Percentiles rank a stretch among this genome's conserved stretches.
Conservation (phyloP, 2,888 invertebrate species). For the Pycnomerus fuliginosus region DNA sequence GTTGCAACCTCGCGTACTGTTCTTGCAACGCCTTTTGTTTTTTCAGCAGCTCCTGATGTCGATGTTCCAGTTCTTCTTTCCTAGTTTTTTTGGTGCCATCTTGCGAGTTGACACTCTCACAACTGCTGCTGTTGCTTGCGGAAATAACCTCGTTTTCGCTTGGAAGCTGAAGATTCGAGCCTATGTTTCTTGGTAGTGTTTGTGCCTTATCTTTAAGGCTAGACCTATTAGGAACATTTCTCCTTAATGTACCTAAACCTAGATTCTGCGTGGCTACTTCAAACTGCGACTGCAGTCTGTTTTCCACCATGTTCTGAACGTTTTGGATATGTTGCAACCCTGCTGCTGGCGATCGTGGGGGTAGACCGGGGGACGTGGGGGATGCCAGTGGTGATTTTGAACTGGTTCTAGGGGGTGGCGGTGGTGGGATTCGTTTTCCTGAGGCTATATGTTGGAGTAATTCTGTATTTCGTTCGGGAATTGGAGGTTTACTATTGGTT, state of each 20-base stretch:
- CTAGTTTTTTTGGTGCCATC: constrained; percentile 65
- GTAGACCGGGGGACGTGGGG: constrained; percentile 72
- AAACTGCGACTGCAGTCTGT: constrained; percentile 48
- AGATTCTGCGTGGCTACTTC: constrained; percentile 52
- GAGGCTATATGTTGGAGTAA: constrained; percentile 66
- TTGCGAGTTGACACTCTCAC: constrained; percentile 74
- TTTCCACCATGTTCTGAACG: constrained; percentile 49
- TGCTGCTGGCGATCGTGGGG: constrained; percentile 58
- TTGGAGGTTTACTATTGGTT: constrained; percentile 76
- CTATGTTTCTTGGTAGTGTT: constrained; percentile 51
- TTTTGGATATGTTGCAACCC: constrained; percentile 51
- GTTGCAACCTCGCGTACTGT: constrained; percentile 86
- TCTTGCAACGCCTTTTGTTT: constrained; percentile 89
- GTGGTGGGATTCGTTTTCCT: constrained; percentile 79
- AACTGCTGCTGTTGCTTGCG: constrained; percentile 70
- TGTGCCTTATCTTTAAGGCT: constrained; percentile 52
- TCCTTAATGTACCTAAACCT: constrained; percentile 51
- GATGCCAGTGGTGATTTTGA: constrained; percentile 85
- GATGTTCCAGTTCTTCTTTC: constrained; percentile 77
- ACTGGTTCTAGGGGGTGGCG: constrained; percentile 89
- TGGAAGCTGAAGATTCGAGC: constrained; percentile 45
- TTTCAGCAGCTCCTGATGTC: constrained; percentile 84
- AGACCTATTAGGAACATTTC: constrained; percentile 48
- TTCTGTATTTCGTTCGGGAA: constrained; percentile 80
- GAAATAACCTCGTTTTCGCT: constrained; percentile 49